A percentile compares a stretch with the other conserved stretches of the same genome.
These are phyloP conservation scores for Anastrepha ludens DNA, from an alignment of 1,140 invertebrate genomes.

Conservation along the genomic window DNA sequence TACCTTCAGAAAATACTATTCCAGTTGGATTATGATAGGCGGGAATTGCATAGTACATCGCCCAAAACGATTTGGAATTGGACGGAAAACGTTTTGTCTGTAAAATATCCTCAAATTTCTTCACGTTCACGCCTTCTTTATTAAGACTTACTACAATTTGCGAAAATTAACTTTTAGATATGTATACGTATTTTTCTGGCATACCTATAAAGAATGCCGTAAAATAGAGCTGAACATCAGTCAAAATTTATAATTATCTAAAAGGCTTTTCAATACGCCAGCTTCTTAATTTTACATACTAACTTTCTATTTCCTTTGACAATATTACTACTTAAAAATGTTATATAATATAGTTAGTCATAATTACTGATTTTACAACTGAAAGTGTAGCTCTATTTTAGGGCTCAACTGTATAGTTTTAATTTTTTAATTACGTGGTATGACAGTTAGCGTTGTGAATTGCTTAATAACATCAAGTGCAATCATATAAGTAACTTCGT, in stretches of 20 bases:
- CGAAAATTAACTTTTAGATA: no score
- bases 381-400: slow-evolving; percentile 71
- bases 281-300: no score
- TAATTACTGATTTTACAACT: no score
- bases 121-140: slow-evolving; percentile 76
- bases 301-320: no score
- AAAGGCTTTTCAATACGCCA: no score
- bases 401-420: slow-evolving; percentile 60
- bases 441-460: slow-evolving; percentile 77
- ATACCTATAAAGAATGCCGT: no score
- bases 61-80: slow-evolving; percentile 77
- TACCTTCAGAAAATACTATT: slow-evolving; percentile 75
- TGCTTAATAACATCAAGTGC: slow-evolving; percentile 78
- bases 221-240: no score
- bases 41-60: slow-evolving; percentile 80
- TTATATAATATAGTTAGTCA: no score
- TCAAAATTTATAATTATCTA: no score
- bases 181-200: no score
- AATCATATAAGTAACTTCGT: slow-evolving; percentile 82
- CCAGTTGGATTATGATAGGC: slow-evolving; percentile 82
- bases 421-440: slow-evolving; percentile 73
- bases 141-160: slow-evolving; percentile 74
- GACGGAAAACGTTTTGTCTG: slow-evolving; percentile 65
- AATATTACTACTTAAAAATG: no score
- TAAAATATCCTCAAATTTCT: slow-evolving; percentile 73